Conservation (phyloP, 1,140 invertebrate species). For the Tribolium madens region DNA sequence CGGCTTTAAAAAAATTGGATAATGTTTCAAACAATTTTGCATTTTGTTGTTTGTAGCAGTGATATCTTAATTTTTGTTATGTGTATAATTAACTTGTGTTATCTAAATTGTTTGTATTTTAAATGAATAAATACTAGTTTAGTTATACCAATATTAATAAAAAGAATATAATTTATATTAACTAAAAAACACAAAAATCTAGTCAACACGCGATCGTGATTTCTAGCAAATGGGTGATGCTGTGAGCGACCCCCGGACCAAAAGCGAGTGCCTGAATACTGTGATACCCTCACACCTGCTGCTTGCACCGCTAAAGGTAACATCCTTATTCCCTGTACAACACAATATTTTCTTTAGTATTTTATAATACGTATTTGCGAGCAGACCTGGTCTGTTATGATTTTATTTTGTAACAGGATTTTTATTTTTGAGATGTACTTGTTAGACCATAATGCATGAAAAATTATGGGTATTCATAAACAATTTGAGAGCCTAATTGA, state of each 20-base stretch:
- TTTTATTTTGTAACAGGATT: slow-evolving; percentile 44
- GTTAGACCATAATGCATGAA: slow-evolving; percentile 50
- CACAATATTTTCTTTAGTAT: slow-evolving; percentile 44
- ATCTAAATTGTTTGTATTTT: not conserved
- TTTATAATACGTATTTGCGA: slow-evolving; percentile 49
- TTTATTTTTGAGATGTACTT: slow-evolving; percentile 46
- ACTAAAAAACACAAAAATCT: not conserved
- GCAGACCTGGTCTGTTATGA: slow-evolving; percentile 46
- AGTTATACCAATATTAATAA: not conserved
- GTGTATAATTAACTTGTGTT: not conserved
- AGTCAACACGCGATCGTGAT: slow-evolving; percentile 22
- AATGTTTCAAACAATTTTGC: not conserved
- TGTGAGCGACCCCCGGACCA: slow-evolving; percentile 57
- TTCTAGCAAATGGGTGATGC: slow-evolving; percentile 14
- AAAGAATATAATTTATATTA: no score
- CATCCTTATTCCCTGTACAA: slow-evolving; percentile 49
- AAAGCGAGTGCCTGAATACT: slow-evolving; percentile 65
- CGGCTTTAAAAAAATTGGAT: not conserved
- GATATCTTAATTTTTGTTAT: not conserved
- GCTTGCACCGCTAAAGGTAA: slow-evolving; percentile 58
- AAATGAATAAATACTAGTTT: not conserved
- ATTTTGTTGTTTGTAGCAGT: not conserved
- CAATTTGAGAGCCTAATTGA: slow-evolving; percentile 59
- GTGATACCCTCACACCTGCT: slow-evolving; percentile 65
- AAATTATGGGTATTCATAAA: slow-evolving; percentile 47